Base-by-base conservation (phyloP, 2,888 invertebrate genomes). In the Sphaeridia pumilis region DNA sequence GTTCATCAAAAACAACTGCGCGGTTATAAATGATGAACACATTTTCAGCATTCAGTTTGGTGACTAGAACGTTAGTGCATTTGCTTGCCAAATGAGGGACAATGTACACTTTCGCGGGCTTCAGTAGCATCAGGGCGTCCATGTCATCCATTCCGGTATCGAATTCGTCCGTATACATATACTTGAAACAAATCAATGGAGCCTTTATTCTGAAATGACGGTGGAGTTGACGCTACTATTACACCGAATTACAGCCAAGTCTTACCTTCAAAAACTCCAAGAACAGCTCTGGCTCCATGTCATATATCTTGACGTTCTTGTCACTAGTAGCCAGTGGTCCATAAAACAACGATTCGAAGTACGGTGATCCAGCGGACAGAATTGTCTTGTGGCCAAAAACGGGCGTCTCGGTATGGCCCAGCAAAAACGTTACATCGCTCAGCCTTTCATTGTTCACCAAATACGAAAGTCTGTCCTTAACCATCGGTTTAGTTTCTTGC, bases 321-420 rank as follows among this genome's bases (percentile, higher is more conserved):
- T 62, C 61, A 7, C 56, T 58, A 0, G 80, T 80, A 0, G 82
- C 80, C 65, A 83, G 70, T 1, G 81, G 80, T 27, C 87, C 84
- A 67, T 85, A 84, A 67, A 88, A 87, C 82, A 87, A 83, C 5
- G 84, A 85, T 70, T 87, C 86, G 68, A 88, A 88, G 2, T 88
- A 87, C 0, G 84, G 84, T 67, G 85, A 85, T 1, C 87, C 86
- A 7, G 84, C 82, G 0, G 84, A 83, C 31, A 88, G 70, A 0
- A 88, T 82, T 66, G 87, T 83, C 69, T 71, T 83, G 65, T 85
- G 85, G 0, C 87, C 87, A 1, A 85, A 84, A 58, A 63, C 58
- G 10, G 64, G 60, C 3, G 70, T 76, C 43, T 80, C 83, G 65
- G 80, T 79, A 1, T 57, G 58, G n/a, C 87, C 86, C 17, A 87